Conservation (phyloP, 2,113 vertebrate genomes). For the Thalassarche chlororhynchos region DNA sequence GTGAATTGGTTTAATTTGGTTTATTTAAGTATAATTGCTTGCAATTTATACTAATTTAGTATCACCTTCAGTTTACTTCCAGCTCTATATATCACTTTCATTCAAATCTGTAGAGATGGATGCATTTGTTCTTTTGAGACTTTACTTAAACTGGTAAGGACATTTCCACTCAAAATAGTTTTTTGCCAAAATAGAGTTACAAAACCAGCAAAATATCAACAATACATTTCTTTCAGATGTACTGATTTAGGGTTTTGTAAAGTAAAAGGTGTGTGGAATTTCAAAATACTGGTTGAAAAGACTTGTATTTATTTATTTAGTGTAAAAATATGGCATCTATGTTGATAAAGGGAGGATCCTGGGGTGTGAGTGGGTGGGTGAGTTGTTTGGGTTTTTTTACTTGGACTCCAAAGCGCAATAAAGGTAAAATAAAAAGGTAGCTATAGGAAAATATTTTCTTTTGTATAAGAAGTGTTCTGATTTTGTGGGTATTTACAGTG, state of each 20-base stretch:
- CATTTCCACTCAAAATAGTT: background rate
- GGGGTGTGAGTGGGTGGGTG: background rate
- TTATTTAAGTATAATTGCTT: background rate
- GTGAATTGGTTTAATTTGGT: background rate
- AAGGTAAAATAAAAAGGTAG: background rate
- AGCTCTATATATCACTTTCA: background rate
- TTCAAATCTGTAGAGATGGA: background rate
- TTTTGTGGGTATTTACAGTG: background rate
- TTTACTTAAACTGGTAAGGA: background rate
- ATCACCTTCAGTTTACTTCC: background rate
- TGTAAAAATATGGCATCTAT: background rate
- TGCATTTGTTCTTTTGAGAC: background rate
- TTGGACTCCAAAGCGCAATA: background rate
- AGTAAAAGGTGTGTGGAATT: background rate
- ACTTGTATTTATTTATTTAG: background rate
- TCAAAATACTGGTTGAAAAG: background rate
- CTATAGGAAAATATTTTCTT: background rate
- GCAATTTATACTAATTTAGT: background rate
- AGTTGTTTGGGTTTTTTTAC: background rate
- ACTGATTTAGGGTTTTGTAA: background rate
- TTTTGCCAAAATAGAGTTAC: background rate
- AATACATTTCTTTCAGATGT: background rate
- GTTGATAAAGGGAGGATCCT: background rate
- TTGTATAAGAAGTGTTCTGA: background rate
- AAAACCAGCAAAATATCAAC: background rate